Evolutionary conservation across 2,113 vertebrate species (phyloP).

Genomic region (Tringa solitaria): DNA sequence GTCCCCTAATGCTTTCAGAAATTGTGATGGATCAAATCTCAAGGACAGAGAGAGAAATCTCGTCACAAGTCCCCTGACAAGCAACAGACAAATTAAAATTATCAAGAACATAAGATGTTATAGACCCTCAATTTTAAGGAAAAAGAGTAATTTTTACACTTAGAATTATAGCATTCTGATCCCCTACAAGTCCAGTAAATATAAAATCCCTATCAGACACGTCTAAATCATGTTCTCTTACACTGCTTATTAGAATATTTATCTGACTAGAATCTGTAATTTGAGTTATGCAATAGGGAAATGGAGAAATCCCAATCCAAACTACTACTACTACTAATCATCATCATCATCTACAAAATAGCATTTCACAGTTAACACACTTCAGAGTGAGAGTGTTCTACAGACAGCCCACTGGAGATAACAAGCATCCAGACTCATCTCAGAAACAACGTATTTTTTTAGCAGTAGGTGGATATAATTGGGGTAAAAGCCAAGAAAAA

Average conservation of each 20-base stretch:
- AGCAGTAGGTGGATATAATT: neutral
- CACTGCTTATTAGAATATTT: neutral
- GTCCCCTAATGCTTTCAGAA: neutral
- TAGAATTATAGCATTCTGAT: neutral
- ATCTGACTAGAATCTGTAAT: neutral
- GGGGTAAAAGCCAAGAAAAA: neutral
- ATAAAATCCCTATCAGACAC: neutral
- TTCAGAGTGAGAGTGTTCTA: neutral
- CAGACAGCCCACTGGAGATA: neutral
- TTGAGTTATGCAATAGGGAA: neutral
- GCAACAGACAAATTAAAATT: neutral
- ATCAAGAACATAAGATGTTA: neutral
- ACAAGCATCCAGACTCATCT: neutral
- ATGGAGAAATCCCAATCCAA: neutral
- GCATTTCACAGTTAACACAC: neutral
- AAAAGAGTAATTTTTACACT: neutral
- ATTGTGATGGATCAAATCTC: neutral
- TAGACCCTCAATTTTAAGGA: neutral
- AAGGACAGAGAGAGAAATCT: neutral
- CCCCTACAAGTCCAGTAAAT: neutral
- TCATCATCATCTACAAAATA: neutral
- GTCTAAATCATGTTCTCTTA: neutral
- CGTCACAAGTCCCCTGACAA: neutral
- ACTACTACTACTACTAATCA: neutral
- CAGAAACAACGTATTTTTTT: neutral